These are phyloP conservation scores for Sciurus vulgaris DNA, from an alignment of 2,797 vertebrate species.

Conservation along the genomic window DNA sequence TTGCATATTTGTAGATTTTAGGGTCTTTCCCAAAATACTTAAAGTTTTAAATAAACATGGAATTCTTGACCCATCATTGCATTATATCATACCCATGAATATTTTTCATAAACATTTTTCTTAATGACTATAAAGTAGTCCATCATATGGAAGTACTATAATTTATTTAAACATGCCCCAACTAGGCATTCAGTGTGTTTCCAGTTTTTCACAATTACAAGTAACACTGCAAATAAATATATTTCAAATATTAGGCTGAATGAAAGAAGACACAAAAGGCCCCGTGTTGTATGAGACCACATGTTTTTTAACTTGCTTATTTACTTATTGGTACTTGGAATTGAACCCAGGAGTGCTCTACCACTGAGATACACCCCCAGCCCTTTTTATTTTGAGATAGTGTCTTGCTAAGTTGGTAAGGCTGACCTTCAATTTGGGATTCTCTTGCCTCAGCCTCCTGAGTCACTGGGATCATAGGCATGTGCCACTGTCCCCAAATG, in stretches of 20 bases:
- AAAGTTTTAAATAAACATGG: neutral
- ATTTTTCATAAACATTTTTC: conserved; percentile 36
- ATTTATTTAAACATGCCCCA: neutral
- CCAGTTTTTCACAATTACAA: conserved; percentile 37
- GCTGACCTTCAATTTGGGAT: too few relatives aligned
- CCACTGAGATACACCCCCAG: too few relatives aligned
- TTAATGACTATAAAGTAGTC: neutral
- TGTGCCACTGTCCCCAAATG: too few relatives aligned
- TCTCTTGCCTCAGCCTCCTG: too few relatives aligned
- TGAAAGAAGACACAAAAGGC: conserved; percentile 28
- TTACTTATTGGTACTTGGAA: too few relatives aligned
- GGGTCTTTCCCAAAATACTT: conserved; percentile 19
- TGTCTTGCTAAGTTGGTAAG: too few relatives aligned
- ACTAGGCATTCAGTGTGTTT: conserved; percentile 15
- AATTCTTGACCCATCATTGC: neutral
- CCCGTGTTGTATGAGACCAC: neutral
- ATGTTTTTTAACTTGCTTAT: neutral
- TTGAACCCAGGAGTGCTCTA: too few relatives aligned
- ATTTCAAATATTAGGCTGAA: conserved; percentile 41
- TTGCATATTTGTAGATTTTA: conserved; percentile 13
- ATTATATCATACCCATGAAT: neutral
- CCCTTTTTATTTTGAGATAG: too few relatives aligned
- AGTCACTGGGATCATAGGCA: too few relatives aligned
- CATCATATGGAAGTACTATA: neutral
- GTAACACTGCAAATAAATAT: neutral